Conservation (phyloP, 2,888 invertebrate species). For the Timandra comae region DNA sequence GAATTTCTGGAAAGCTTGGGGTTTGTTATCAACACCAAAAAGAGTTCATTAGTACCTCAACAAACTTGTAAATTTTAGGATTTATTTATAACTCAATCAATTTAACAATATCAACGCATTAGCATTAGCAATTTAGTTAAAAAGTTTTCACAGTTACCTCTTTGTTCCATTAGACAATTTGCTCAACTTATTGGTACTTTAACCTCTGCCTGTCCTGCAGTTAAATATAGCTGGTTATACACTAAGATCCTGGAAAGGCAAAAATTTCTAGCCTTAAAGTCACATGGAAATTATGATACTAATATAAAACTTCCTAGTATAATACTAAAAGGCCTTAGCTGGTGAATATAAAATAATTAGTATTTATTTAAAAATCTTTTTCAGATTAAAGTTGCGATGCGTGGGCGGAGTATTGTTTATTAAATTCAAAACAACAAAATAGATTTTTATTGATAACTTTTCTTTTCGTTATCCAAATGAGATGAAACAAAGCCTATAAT, state of each 20-base stretch:
- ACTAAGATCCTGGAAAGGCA: slow-evolving; percentile 8
- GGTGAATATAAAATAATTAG: too few relatives aligned
- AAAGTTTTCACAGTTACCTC: slow-evolving; percentile 5
- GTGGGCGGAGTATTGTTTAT: too few relatives aligned
- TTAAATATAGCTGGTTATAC: slow-evolving; percentile 9
- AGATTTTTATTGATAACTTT: too few relatives aligned
- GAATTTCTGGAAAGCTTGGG: slow-evolving; percentile 7
- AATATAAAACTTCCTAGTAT: slow-evolving; percentile 1
- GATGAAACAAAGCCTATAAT: too few relatives aligned
- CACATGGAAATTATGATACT: slow-evolving; percentile 4
- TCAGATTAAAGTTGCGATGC: too few relatives aligned
- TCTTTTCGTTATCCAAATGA: too few relatives aligned
- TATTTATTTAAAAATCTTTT: too few relatives aligned
- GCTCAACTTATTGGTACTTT: slow-evolving; percentile 6
- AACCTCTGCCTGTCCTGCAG: slow-evolving; percentile 5
- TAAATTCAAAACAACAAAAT: too few relatives aligned
- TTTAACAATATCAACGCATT: slow-evolving; percentile 3
- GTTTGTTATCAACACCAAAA: slow-evolving; percentile 7
- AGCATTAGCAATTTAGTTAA: slow-evolving; percentile 2
- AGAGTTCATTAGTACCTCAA: slow-evolving; percentile 1
- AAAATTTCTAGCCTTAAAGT: slow-evolving; percentile 8
- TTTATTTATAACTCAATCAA: slow-evolving; percentile 6
- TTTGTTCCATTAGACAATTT: slow-evolving; percentile 7
- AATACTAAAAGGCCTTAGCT: slow-evolving; percentile 6
- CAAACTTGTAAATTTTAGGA: slow-evolving; percentile 7